Percentiles rank a stretch among this genome's conserved stretches.
Conservation (phyloP, 2,797 vertebrate species). For the Mycteria americana region DNA sequence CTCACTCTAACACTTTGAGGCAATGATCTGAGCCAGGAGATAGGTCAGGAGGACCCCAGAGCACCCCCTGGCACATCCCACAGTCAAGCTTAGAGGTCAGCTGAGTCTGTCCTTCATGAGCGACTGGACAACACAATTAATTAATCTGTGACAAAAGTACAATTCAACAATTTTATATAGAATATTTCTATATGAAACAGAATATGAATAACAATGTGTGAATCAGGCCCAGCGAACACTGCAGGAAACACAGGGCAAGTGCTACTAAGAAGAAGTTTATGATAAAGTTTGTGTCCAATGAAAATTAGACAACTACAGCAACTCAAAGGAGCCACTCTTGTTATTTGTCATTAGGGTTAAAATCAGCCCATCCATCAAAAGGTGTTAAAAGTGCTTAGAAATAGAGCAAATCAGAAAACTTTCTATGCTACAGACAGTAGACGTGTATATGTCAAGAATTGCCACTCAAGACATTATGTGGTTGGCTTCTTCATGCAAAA, state of each 20-base stretch:
- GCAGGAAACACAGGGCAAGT: background rate
- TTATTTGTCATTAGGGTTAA: background rate
- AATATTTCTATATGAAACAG: background rate
- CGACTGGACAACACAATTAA: background rate
- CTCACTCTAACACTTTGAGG: background rate
- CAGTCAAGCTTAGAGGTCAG: background rate
- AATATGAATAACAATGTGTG: background rate
- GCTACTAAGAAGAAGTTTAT: background rate
- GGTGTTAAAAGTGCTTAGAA: background rate
- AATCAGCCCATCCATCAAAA: background rate
- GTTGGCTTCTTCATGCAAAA: background rate
- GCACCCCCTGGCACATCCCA: fast-evolving
- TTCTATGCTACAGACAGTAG: background rate
- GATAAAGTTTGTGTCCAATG: background rate
- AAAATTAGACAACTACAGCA: background rate
- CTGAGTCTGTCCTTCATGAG: background rate
- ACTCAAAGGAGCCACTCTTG: background rate
- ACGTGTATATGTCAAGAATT: background rate
- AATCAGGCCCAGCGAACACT: background rate
- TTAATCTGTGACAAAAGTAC: background rate
- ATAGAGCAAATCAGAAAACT: background rate
- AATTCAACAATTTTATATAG: background rate
- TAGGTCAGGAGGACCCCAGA: background rate
- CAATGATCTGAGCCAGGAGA: background rate
- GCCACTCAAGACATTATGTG: background rate